phyloP scores from a whole-genome alignment of 2,888 invertebrate genomes.

The Pseudeuparius sepicola region DNA sequence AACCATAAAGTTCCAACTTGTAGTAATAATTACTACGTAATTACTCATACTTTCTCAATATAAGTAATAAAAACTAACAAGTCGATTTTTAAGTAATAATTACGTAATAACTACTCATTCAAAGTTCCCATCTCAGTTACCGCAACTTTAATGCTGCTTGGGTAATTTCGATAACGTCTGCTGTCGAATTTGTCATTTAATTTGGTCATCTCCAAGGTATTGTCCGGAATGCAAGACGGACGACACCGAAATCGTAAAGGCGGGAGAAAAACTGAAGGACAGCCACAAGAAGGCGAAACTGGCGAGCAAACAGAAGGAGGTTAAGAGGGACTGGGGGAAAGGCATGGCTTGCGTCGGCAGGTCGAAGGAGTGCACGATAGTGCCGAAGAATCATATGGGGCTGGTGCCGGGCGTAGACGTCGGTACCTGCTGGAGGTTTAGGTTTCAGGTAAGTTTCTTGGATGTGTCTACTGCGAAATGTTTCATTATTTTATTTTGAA shows the following conservation, averaged over 20 bases:
- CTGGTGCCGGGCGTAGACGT: constrained; percentile 78
- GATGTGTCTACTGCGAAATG: too few relatives aligned
- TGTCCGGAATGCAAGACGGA: constrained; percentile 69
- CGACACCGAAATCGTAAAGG: constrained; percentile 60
- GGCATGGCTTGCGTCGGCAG: constrained; percentile 78
- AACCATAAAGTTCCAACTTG: too few relatives aligned
- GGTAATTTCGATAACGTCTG: too few relatives aligned
- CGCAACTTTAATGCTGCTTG: too few relatives aligned
- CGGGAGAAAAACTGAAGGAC: constrained; percentile 56
- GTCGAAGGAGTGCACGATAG: constrained; percentile 53
- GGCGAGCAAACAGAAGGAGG: constrained; percentile 40
- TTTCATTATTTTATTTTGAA: constrained; percentile 15
- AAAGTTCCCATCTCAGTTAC: too few relatives aligned
- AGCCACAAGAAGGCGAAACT: constrained; percentile 50
- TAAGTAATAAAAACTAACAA: too few relatives aligned
- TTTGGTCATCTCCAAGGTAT: too few relatives aligned
- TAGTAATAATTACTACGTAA: too few relatives aligned
- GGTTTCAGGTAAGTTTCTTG: constrained; percentile 53
- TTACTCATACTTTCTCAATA: too few relatives aligned
- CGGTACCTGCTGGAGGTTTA: constrained; percentile 70
- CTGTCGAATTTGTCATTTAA: too few relatives aligned
- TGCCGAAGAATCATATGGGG: constrained; percentile 68
- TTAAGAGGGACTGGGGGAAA: constrained; percentile 34
- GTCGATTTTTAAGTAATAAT: too few relatives aligned
- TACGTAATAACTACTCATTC: too few relatives aligned